Conservation (phyloP, 1,140 invertebrate species). For the Procambarus virginalis region DNA sequence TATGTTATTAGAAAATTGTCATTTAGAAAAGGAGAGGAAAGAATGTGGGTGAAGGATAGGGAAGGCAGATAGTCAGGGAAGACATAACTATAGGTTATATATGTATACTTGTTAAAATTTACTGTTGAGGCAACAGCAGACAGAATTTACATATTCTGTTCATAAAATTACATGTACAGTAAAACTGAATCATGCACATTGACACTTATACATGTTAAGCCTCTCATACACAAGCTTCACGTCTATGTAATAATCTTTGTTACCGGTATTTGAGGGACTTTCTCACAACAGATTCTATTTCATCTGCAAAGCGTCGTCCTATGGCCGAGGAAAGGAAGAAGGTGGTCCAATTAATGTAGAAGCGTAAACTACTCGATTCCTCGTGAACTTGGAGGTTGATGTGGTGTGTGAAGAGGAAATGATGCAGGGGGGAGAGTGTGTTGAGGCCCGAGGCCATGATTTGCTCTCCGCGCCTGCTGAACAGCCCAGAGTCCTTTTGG, state of each 20-base stretch:
- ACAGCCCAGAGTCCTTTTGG: not conserved
- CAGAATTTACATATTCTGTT: too few relatives aligned
- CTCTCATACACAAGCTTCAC: too few relatives aligned
- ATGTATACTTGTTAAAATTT: too few relatives aligned
- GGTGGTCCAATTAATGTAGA: not conserved
- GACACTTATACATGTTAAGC: too few relatives aligned
- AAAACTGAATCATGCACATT: too few relatives aligned
- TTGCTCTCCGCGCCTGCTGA: not conserved
- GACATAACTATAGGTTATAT: too few relatives aligned
- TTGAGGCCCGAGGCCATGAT: not conserved
- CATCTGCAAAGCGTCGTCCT: conserved; percentile 25
- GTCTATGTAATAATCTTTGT: not conserved
- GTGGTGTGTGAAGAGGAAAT: conserved; percentile 25
- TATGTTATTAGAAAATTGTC: too few relatives aligned
- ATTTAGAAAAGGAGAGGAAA: too few relatives aligned
- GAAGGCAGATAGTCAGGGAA: too few relatives aligned
- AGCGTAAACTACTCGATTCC: not conserved
- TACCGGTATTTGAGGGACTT: conserved; percentile 16
- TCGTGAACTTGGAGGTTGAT: conserved; percentile 32
- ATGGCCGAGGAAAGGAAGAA: conserved; percentile 1
- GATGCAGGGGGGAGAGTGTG: not conserved
- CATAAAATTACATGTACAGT: too few relatives aligned
- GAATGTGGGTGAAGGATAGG: too few relatives aligned
- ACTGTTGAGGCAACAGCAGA: too few relatives aligned
- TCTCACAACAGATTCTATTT: conserved; percentile 19